Evolutionary conservation across 2,888 invertebrate species (phyloP).

Genomic region (Sialis lutaria): DNA sequence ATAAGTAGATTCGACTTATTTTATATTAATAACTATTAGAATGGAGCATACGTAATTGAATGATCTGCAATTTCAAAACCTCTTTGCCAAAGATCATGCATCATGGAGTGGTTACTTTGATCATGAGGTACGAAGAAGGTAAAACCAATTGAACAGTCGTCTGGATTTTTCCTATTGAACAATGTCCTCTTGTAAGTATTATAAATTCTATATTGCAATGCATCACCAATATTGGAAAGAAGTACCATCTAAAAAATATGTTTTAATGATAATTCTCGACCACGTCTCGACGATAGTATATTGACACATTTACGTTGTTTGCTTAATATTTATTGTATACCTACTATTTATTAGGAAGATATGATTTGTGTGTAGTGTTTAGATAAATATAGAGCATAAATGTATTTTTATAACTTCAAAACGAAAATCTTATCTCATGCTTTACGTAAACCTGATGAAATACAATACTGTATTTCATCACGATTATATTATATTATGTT

Average conservation of each 20-base stretch:
- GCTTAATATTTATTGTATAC: no score
- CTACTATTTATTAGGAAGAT: no score
- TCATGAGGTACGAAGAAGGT: slow-evolving; percentile 56
- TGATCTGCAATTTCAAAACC: background rate
- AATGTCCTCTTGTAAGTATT: slow-evolving; percentile 30
- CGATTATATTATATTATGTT: no score
- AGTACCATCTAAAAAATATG: slow-evolving; percentile 36
- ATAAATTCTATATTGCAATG: slow-evolving; percentile 35
- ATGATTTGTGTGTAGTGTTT: no score
- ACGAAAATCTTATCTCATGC: no score
- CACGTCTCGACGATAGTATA: no score
- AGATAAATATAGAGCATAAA: no score
- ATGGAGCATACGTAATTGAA: background rate
- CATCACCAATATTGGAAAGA: slow-evolving; percentile 46
- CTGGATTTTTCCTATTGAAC: slow-evolving; percentile 38
- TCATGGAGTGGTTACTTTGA: slow-evolving; percentile 47
- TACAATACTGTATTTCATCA: no score
- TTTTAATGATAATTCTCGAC: background rate
- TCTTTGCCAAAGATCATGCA: slow-evolving; percentile 8
- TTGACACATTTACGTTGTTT: no score
- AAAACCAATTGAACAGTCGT: slow-evolving; percentile 39
- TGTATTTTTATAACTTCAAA: no score
- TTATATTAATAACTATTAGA: background rate
- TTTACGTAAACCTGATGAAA: no score
- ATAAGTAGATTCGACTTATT: background rate